These are phyloP conservation scores for Pleuronectes platessa DNA, from an alignment of 2,113 vertebrate genomes.

Conservation along the genomic window DNA sequence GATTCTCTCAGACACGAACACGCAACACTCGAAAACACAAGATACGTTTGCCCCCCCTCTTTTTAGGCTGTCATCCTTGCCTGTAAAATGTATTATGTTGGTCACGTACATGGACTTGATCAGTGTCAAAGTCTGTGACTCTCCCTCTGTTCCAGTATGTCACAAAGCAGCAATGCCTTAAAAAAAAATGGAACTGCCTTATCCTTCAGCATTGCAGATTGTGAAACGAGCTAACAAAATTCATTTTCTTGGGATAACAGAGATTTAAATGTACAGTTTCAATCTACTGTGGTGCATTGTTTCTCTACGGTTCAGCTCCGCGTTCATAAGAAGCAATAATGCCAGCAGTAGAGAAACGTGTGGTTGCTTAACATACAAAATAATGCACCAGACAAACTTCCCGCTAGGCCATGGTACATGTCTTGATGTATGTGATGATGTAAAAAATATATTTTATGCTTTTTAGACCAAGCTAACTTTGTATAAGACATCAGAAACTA, in stretches of 20 bases:
- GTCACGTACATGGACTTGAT: conserved; percentile 42
- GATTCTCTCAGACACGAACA: conserved; percentile 60
- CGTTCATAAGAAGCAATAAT: conserved; percentile 87
- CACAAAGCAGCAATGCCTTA: conserved; percentile 83
- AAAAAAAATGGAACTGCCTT: conserved; percentile 78
- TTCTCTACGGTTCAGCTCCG: conserved; percentile 63
- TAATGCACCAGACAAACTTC: conserved; percentile 82
- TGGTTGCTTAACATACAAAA: conserved; percentile 73
- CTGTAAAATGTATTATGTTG: conserved; percentile 54
- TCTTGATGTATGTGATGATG: conserved; percentile 81
- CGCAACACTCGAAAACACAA: conserved; percentile 53
- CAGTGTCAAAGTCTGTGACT: conserved; percentile 34
- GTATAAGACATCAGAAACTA: conserved; percentile 86
- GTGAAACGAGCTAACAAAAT: conserved; percentile 60
- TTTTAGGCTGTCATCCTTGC: conserved; percentile 51
- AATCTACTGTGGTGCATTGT: conserved; percentile 59
- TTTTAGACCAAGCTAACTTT: conserved; percentile 88
- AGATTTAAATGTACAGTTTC: conserved; percentile 65
- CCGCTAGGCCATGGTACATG: conserved; percentile 81
- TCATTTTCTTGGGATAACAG: conserved; percentile 56
- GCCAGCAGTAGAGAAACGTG: conserved; percentile 79
- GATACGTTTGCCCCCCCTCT: conserved; percentile 32
- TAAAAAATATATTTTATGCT: conserved; percentile 92
- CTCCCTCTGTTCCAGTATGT: conserved; percentile 62
- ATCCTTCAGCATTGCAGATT: conserved; percentile 80